Base-by-base conservation (phyloP, 1,140 invertebrate species). In the Drosophila truncata region DNA sequence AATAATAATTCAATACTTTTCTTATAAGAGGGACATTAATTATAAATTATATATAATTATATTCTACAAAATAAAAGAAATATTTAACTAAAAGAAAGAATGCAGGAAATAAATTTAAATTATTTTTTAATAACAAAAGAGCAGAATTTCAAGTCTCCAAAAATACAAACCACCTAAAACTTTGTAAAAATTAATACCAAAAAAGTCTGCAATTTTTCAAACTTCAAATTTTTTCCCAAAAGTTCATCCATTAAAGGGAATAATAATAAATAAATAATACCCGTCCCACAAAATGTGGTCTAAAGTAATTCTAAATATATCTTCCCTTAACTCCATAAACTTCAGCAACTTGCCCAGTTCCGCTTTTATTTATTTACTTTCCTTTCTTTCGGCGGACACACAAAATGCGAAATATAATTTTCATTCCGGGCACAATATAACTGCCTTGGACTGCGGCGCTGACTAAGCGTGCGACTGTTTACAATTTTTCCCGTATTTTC, bases 381-480 rank as follows among this genome's bases (percentile, higher is more conserved):
- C 52, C 59, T 57, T 76, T 74, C 73, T 64, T 37, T 52, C 47
- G 23, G 33, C 46, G 27, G 23, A 52, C 50, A 73, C 54, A 50
- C 72, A 54, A 76, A 77, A 66, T 75, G 55, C 55, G 62, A 77
- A 77, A 65, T 61, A 75, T 39, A 77, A 76, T 77, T 82, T 57
- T 62, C 61, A 78, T 78, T 82, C 62, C 52, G 63, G 80, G 58
- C 50, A 79, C 60, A 50, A 81, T 64, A 81, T 64, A 82, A 82
- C 57, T 82, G 73, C 62, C 50, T 47, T 71, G 41, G 67, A 64
- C 52, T 62, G 63, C 42, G 63, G n/a, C 58, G 66, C 58, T 78
- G 80, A 77, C 79, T 82, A 81, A 82, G 79, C 65, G 67, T 65
- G 62, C 62, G 73, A 82, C 63, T 82, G 80, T 82, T 78, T 82